phyloP scores from a whole-genome alignment of 1,140 invertebrate species.

The Drosophila tsacasi region DNA sequence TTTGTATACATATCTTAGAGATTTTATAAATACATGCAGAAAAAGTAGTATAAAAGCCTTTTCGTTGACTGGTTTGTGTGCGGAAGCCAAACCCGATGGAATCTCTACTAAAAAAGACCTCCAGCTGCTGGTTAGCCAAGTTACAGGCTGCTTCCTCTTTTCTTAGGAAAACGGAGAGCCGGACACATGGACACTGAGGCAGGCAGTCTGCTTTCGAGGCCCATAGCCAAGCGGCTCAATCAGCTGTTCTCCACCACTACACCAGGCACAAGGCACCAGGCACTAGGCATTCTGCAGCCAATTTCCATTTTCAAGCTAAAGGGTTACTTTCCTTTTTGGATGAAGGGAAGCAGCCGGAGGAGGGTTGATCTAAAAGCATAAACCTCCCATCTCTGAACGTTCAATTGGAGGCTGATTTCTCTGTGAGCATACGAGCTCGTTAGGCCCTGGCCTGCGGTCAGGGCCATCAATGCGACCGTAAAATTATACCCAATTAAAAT shows the following conservation, averaged over 20 bases:
- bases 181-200: neutral
- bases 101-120: neutral
- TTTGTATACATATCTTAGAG: neutral
- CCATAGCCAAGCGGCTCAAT: neutral
- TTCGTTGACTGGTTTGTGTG: neutral
- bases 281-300: neutral
- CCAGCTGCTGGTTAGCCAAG: neutral
- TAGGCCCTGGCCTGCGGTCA: conserved; percentile 30
- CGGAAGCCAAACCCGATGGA: neutral
- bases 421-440: conserved; percentile 14
- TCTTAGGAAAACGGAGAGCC: neutral
- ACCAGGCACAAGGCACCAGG: neutral
- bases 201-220: too few species aligned
- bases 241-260: neutral
- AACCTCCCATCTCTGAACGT: neutral
- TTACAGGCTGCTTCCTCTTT: neutral
- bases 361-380: too few species aligned
- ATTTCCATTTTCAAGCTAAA: neutral
- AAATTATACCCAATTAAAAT: conserved; percentile 56
- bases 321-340: too few species aligned
- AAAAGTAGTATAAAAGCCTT: neutral
- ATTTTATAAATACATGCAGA: neutral
- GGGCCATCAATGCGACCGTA: conserved; percentile 32
- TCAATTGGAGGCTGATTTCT: neutral
- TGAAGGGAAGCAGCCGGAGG: too few species aligned